A percentile compares a stretch with the other conserved stretches of the same genome.
phyloP scores from a whole-genome alignment of 2,113 vertebrate species.

The Illadopsis cleaveri region DNA sequence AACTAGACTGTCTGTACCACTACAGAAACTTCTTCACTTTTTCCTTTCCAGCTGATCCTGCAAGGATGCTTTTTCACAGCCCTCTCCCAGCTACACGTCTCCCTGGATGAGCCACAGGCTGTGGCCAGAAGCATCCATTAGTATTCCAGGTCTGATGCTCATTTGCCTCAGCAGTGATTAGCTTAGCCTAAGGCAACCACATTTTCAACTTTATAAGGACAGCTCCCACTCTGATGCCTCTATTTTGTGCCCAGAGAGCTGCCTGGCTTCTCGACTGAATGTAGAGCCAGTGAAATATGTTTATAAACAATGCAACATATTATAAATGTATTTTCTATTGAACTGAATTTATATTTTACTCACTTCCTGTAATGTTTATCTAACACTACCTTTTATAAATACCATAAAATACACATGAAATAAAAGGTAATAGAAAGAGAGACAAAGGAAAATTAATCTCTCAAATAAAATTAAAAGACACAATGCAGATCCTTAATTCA shows the following conservation, averaged over 20 bases:
- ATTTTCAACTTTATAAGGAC: background rate
- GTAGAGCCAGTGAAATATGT: background rate
- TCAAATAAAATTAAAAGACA: background rate
- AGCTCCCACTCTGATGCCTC: background rate
- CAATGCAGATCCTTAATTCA: background rate
- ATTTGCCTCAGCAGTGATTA: background rate
- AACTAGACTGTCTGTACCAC: background rate
- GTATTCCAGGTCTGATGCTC: background rate
- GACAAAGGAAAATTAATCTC: background rate
- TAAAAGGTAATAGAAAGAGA: background rate
- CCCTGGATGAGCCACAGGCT: background rate
- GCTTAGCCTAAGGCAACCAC: background rate
- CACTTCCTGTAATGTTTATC: background rate
- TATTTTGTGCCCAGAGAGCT: background rate
- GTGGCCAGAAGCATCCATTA: background rate
- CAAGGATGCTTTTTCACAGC: background rate
- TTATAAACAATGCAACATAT: background rate
- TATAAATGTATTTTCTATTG: background rate
- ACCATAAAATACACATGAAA: background rate
- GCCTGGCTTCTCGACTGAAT: background rate
- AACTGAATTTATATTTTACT: background rate
- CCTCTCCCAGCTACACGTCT: background rate
- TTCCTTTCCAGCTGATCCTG: background rate
- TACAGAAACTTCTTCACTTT: background rate
- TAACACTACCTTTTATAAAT: background rate